Percentiles rank a stretch among this genome's conserved stretches.
These are phyloP conservation scores for Drosophila phalerata DNA, from an alignment of 2,888 invertebrate species.

Conservation along the genomic window DNA sequence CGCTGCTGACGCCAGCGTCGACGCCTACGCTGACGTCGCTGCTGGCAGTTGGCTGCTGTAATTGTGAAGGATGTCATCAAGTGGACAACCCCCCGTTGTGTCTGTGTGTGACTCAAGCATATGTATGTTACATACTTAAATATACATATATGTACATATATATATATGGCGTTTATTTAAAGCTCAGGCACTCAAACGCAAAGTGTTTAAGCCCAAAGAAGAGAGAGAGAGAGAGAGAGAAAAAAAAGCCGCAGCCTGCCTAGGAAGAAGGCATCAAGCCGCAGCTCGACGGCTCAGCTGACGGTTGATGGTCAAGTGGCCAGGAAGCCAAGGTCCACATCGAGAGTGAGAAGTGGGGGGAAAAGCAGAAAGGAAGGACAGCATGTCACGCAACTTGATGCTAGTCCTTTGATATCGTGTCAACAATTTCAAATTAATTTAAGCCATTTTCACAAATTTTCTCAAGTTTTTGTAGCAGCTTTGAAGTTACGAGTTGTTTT, in stretches of 20 bases:
- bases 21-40: not conserved
- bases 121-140: conserved; percentile 11
- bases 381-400: conserved; percentile 52
- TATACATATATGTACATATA: conserved; percentile 13
- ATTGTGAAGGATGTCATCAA: conserved; percentile 81
- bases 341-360: conserved; percentile 9
- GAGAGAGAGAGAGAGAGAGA: conserved; percentile 11
- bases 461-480: conserved; percentile 48
- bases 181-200: conserved; percentile 67
- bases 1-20: conserved; percentile 32
- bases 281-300: conserved; percentile 51
- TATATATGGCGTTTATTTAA: conserved; percentile 65
- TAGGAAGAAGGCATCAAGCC: conserved; percentile 16
- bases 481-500: conserved; percentile 38
- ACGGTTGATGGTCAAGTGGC: conserved; percentile 79
- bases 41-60: conserved; percentile 66
- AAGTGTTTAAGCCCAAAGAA: conserved; percentile 73
- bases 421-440: conserved; percentile 79
- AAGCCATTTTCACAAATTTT: conserved; percentile 65
- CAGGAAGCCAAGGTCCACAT: conserved; percentile 59
- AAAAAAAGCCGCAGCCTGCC: conserved; percentile 17
- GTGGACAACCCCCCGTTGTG: conserved; percentile 56
- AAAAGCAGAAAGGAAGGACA: not conserved
- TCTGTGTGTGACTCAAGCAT: conserved; percentile 31
- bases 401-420: conserved; percentile 70